Conservation (phyloP, 2,888 invertebrate species). For the Ophraella communa region DNA sequence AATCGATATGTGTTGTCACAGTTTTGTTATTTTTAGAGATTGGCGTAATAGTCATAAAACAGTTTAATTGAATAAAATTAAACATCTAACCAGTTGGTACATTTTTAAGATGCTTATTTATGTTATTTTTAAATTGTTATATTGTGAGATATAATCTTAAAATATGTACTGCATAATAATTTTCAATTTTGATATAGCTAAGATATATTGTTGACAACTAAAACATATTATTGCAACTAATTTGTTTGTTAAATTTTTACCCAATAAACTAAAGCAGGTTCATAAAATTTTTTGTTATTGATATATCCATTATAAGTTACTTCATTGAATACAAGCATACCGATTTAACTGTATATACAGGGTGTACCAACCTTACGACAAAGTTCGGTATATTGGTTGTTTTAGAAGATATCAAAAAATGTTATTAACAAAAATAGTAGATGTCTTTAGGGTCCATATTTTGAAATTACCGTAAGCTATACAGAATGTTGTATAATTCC, state of each 20-base stretch:
- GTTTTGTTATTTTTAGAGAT: constrained; percentile 1
- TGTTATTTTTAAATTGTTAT: constrained; percentile 8
- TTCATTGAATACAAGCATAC: neutral
- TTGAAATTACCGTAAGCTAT: too few relatives aligned
- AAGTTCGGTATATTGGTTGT: too few relatives aligned
- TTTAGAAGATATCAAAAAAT: too few relatives aligned
- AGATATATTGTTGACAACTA: constrained; percentile 11
- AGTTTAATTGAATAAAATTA: neutral
- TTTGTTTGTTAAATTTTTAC: too few relatives aligned
- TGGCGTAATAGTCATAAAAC: neutral
- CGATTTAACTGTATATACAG: too few relatives aligned
- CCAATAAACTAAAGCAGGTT: too few relatives aligned
- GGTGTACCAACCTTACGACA: too few relatives aligned
- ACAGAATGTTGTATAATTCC: too few relatives aligned
- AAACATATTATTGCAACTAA: too few relatives aligned
- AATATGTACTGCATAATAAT: constrained; percentile 1
- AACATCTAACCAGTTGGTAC: constrained; percentile 9
- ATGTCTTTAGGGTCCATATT: too few relatives aligned
- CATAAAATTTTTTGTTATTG: too few relatives aligned
- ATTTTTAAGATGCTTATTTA: neutral
- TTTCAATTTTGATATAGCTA: neutral
- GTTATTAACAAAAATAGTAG: too few relatives aligned
- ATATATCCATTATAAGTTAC: neutral
- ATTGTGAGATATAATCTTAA: neutral
- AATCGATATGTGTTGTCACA: neutral